Percentiles rank a stretch among this genome's conserved stretches.
Evolutionary conservation across 2,113 vertebrate species (phyloP).

Genomic region (Lutjanus erythropterus): DNA sequence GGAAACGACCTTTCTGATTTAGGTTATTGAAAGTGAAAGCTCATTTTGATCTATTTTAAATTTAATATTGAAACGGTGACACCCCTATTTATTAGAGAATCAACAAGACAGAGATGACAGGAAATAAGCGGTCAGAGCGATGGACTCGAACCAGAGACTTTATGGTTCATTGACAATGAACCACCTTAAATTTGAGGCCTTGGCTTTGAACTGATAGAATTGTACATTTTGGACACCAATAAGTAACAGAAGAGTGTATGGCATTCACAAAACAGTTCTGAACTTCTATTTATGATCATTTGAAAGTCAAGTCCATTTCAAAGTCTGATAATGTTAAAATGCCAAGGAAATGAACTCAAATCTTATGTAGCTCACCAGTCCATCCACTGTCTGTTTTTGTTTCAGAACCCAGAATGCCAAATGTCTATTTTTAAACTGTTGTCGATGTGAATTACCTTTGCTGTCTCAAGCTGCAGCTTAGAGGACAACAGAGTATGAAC

Average conservation of each 20-base stretch:
- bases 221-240: neutral
- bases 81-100: too few relatives aligned
- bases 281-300: neutral
- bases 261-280: neutral
- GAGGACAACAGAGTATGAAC: neutral
- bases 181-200: too few relatives aligned
- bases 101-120: too few relatives aligned
- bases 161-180: too few relatives aligned
- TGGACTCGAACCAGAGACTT: too few relatives aligned
- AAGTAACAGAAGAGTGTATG: neutral
- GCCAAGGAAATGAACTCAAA: neutral
- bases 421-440: conserved; percentile 6
- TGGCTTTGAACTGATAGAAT: too few relatives aligned
- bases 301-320: neutral
- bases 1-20: too few relatives aligned
- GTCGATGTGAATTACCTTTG: neutral
- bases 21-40: too few relatives aligned
- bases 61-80: too few relatives aligned
- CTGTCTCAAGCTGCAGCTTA: neutral
- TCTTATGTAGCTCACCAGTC: neutral
- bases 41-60: too few relatives aligned
- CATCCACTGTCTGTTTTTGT: neutral
- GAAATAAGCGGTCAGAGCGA: too few relatives aligned
- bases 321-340: neutral
- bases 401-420: neutral